phyloP scores from a whole-genome alignment of 2,113 vertebrate genomes.

The Spheniscus mendiculus region DNA sequence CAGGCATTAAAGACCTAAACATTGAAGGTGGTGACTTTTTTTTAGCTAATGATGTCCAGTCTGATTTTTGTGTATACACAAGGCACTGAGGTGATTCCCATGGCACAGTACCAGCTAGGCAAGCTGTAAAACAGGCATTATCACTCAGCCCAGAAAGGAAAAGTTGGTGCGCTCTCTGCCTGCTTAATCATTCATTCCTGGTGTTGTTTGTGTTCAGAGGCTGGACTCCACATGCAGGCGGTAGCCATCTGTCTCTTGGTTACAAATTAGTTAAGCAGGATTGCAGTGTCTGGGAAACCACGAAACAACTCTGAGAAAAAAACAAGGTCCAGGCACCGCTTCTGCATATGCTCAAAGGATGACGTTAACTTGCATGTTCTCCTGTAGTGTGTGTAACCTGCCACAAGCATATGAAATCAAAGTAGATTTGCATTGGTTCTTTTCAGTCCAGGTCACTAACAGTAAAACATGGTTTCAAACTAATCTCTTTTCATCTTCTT shows the following conservation, averaged over 20 bases:
- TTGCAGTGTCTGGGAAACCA: slow-evolving; percentile 43
- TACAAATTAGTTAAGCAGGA: slow-evolving; percentile 62
- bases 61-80: neutral
- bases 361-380: neutral
- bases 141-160: slow-evolving; percentile 10
- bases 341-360: neutral
- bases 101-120: neutral
- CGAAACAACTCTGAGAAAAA: slow-evolving; percentile 13
- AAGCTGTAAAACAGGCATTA: neutral
- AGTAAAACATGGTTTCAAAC: neutral
- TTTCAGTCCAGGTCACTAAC: neutral
- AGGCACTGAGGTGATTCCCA: neutral
- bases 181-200: slow-evolving; percentile 23
- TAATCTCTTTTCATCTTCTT: slow-evolving; percentile 12
- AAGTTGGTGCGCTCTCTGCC: neutral
- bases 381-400: neutral
- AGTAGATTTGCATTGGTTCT: neutral
- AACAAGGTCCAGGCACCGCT: neutral
- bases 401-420: neutral
- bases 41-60: neutral
- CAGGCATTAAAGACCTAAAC: neutral
- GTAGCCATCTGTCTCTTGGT: slow-evolving; percentile 55
- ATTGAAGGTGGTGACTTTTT: neutral
- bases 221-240: neutral
- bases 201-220: neutral